A percentile compares a stretch with the other conserved stretches of the same genome.
phyloP scores from a whole-genome alignment of 2,888 invertebrate genomes.

The Chloroclysta siterata region DNA sequence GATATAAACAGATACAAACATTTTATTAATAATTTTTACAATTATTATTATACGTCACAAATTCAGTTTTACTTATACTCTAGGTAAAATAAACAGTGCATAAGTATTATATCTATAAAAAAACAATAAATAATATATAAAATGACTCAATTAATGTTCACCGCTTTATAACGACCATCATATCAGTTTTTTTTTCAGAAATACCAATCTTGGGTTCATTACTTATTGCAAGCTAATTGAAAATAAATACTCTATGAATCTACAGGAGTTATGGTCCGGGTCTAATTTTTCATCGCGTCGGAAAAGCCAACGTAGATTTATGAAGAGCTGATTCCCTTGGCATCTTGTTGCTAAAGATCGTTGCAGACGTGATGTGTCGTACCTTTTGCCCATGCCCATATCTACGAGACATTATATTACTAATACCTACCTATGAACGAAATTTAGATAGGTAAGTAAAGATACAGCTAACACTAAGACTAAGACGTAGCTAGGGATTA shows the following conservation, averaged over 20 bases:
- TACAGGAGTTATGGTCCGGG: neutral
- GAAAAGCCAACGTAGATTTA: constrained; percentile 14
- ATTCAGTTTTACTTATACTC: too few species aligned
- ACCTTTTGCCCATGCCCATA: neutral
- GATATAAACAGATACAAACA: too few species aligned
- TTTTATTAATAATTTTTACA: too few species aligned
- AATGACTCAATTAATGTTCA: neutral
- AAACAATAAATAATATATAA: too few species aligned
- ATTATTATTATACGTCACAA: too few species aligned
- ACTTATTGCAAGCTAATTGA: constrained; percentile 13
- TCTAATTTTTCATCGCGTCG: constrained; percentile 12
- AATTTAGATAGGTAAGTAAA: too few species aligned
- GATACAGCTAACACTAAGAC: too few species aligned
- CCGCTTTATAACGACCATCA: neutral
- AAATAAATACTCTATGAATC: constrained; percentile 18
- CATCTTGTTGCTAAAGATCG: neutral
- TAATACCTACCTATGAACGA: too few species aligned
- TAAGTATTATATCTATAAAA: too few species aligned
- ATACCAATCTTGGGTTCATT: neutral
- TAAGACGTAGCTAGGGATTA: too few species aligned
- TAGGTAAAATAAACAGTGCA: too few species aligned
- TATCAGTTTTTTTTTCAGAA: neutral
- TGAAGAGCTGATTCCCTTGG: constrained; percentile 12
- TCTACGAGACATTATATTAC: too few species aligned
- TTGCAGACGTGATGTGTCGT: neutral